Conservation (phyloP, 2,797 vertebrate species). For the Neosalanx taihuensis region DNA sequence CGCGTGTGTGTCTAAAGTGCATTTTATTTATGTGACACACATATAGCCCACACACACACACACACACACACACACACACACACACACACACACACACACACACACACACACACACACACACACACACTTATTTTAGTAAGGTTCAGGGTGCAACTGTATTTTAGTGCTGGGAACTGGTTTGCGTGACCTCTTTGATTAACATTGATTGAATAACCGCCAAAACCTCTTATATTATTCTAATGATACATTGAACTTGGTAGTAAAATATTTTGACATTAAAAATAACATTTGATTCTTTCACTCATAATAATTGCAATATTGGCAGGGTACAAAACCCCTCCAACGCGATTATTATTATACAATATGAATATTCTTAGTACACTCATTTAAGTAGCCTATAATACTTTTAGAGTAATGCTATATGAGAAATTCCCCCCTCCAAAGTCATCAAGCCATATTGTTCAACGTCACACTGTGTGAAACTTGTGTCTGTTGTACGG, state of each 20-base stretch:
- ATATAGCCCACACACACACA: not conserved
- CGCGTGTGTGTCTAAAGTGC: no score
- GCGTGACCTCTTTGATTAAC: no score
- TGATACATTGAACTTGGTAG: not conserved
- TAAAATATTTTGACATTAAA: not conserved
- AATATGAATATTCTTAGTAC: not conserved
- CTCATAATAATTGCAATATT: no score
- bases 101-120: constrained; percentile 8
- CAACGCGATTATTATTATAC: not conserved
- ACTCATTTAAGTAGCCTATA: not conserved
- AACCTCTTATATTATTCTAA: no score
- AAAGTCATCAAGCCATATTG: not conserved
- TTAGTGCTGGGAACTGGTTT: no score
- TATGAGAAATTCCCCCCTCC: not conserved
- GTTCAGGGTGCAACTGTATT: no score
- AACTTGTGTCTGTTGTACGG: constrained; percentile 24
- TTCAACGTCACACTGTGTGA: not conserved
- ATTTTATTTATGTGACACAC: no score
- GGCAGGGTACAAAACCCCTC: no score
- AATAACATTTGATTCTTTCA: not conserved
- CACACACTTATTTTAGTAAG: constrained; percentile 16
- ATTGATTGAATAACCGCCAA: no score
- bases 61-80: constrained; percentile 37
- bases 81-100: constrained; percentile 21
- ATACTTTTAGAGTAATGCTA: constrained; percentile 7